phyloP scores from a whole-genome alignment of 2,888 invertebrate species.

The Drosophila hamatofila region DNA sequence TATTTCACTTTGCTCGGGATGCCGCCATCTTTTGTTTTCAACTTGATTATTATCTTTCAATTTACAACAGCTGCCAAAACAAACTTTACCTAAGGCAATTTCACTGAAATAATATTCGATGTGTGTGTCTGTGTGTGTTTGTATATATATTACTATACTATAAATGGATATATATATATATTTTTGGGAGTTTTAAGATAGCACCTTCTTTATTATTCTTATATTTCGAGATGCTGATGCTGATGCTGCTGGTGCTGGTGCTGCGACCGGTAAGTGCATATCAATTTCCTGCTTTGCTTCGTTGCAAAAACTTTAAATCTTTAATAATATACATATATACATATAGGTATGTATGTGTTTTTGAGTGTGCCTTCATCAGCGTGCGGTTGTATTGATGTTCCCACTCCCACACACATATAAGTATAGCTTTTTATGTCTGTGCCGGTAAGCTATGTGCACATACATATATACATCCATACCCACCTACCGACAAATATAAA shows the following conservation, averaged over 20 bases:
- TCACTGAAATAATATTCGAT: conserved; percentile 46
- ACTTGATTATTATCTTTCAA: conserved; percentile 73
- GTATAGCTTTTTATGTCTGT: conserved; percentile 61
- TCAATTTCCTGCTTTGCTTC: conserved; percentile 67
- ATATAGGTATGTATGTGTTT: conserved; percentile 2
- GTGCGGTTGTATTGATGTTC: conserved; percentile 23
- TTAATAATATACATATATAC: conserved; percentile 57
- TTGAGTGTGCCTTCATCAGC: conserved; percentile 15
- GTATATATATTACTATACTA: conserved; percentile 3
- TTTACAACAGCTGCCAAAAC: conserved; percentile 73
- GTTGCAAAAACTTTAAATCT: conserved; percentile 69
- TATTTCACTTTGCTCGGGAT: conserved; percentile 10
- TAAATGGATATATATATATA: conserved; percentile 9
- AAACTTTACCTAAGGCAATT: conserved; percentile 54
- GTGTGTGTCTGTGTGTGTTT: conserved; percentile 12
- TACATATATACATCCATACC: background rate
- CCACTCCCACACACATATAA: conserved; percentile 21
- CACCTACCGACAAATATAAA: conserved; percentile 55
- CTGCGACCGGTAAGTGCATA: conserved; percentile 74
- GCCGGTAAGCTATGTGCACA: conserved; percentile 29
- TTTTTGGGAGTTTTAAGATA: conserved; percentile 47
- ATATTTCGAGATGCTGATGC: conserved; percentile 46
- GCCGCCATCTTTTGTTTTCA: conserved; percentile 39
- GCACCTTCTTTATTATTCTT: conserved; percentile 59
- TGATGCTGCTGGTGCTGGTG: conserved; percentile 35